phyloP scores from a whole-genome alignment of 2,888 invertebrate species.

The Malacosoma neustria region DNA sequence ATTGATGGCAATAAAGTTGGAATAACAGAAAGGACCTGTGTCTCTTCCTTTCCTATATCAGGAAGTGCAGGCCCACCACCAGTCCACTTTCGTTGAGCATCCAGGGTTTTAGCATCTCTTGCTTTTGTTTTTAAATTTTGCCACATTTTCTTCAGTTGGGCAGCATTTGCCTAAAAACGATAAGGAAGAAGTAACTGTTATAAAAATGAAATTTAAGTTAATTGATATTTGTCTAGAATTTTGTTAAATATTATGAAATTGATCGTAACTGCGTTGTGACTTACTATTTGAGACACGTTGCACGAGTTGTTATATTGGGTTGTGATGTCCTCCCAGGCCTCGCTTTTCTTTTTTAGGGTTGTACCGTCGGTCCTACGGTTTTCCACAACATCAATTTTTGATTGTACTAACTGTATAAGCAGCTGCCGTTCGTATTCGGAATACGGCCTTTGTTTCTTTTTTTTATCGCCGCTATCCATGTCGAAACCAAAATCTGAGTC shows the following conservation, averaged over 20 bases:
- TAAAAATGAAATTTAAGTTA: too few species aligned
- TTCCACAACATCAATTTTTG: not conserved
- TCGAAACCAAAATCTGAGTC: too few species aligned
- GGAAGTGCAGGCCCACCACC: not conserved
- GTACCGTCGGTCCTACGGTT: not conserved
- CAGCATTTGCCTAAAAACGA: not conserved
- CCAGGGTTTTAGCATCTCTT: not conserved
- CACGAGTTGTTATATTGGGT: not conserved
- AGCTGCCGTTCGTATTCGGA: too few species aligned
- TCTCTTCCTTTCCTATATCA: not conserved
- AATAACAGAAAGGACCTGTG: not conserved
- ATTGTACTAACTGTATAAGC: too few species aligned
- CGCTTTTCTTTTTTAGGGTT: too few species aligned
- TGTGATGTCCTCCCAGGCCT: not conserved
- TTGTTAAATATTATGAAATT: too few species aligned
- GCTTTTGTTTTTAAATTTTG: not conserved
- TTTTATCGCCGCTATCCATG: too few species aligned
- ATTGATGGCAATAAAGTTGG: not conserved
- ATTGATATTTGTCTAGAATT: too few species aligned
- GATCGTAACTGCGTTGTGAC: too few species aligned
- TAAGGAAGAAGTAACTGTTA: too few species aligned
- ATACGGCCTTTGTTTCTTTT: not conserved
- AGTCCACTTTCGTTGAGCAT: not conserved
- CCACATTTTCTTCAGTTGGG: not conserved
- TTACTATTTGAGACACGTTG: not conserved